Evolutionary conservation across 2,797 vertebrate genomes (phyloP).

Genomic region (Tragelaphus oryx): DNA sequence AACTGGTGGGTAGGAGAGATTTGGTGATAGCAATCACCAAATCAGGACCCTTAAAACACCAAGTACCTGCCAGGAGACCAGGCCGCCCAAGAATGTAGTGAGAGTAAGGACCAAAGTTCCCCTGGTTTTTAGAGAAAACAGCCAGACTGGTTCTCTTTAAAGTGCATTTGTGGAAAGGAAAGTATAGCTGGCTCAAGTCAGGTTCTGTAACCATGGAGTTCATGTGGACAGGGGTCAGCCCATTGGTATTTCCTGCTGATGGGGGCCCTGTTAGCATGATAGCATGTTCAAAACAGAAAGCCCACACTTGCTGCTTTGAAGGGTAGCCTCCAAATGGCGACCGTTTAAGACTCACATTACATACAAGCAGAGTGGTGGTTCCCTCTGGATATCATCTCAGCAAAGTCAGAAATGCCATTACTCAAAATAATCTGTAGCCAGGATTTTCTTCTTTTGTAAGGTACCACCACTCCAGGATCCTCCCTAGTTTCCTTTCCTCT

Average conservation of each 20-base stretch:
- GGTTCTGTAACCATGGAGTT: not conserved
- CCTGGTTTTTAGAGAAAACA: not conserved
- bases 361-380: not conserved
- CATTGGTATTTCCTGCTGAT: not conserved
- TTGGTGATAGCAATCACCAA: conserved; percentile 86
- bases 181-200: not conserved
- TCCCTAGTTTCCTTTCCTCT: not conserved
- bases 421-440: not conserved
- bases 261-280: not conserved
- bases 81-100: conserved; percentile 86
- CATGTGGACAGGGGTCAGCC: not conserved
- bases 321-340: not conserved
- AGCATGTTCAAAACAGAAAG: not conserved
- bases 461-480: not conserved
- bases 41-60: conserved; percentile 87
- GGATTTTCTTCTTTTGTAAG: not conserved
- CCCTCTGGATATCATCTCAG: not conserved
- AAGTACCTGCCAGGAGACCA: conserved; percentile 87
- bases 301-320: not conserved
- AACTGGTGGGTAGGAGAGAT: conserved; percentile 83
- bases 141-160: not conserved
- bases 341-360: not conserved
- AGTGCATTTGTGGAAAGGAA: not conserved
- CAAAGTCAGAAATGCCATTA: not conserved
- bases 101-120: not conserved